Conservation (phyloP, 2,888 invertebrate species). For the Tridacna crocea region DNA sequence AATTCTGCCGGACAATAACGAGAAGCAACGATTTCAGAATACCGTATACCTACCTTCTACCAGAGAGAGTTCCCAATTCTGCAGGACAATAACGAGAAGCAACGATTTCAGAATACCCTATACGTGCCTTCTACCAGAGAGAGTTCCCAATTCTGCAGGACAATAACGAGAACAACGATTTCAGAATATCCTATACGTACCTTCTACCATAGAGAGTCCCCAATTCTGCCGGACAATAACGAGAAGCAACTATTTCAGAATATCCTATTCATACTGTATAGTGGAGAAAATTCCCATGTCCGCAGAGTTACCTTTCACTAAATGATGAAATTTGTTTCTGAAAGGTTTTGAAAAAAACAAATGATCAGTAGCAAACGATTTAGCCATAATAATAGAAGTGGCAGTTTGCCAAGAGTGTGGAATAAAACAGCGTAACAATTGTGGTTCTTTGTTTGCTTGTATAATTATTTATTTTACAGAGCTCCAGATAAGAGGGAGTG, state of each 20-base stretch:
- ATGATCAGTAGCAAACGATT: too few relatives aligned
- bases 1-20: slow-evolving; percentile 52
- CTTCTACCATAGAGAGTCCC: slow-evolving; percentile 54
- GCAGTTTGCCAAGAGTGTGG: too few relatives aligned
- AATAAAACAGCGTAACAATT: too few relatives aligned
- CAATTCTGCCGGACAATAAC: slow-evolving; percentile 52
- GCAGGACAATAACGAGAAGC: slow-evolving; percentile 41
- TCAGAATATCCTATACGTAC: slow-evolving; percentile 55
- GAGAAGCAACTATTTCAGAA: slow-evolving; percentile 10
- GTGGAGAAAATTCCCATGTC: slow-evolving; percentile 55
- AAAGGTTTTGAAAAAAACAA: too few relatives aligned
- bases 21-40: slow-evolving; percentile 25
- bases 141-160: slow-evolving; percentile 51
- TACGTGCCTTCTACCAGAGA: slow-evolving; percentile 55
- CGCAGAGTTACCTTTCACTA: too few relatives aligned
- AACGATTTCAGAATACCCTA: slow-evolving; percentile 46
- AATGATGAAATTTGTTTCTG: too few relatives aligned
- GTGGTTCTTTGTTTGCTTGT: too few relatives aligned
- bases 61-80: slow-evolving; percentile 54
- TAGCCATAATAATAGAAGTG: too few relatives aligned
- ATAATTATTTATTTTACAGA: too few relatives aligned
- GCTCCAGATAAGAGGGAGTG: too few relatives aligned
- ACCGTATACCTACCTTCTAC: slow-evolving; percentile 57
- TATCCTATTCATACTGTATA: slow-evolving; percentile 55
- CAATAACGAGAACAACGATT: slow-evolving; percentile 29